Percentiles rank a stretch among this genome's conserved stretches.
These are phyloP conservation scores for Myotis daubentonii DNA, from an alignment of 2,797 vertebrate species.

Conservation along the genomic window DNA sequence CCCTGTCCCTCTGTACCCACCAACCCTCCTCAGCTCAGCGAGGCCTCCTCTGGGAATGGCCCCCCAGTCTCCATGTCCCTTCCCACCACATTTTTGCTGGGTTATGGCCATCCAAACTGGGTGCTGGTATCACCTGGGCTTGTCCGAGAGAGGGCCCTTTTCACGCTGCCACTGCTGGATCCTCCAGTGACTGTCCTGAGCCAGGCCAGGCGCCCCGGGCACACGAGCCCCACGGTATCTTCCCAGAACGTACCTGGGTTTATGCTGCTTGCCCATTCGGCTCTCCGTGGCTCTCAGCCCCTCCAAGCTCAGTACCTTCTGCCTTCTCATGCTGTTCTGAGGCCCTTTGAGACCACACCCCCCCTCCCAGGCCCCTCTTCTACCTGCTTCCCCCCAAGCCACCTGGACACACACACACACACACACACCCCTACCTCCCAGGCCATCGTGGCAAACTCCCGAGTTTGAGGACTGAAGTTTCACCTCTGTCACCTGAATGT, in stretches of 20 bases:
- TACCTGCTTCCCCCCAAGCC: background rate
- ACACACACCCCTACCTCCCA: rapidly evolving
- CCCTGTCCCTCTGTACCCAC: background rate
- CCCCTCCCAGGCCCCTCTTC: background rate
- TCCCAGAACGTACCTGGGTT: background rate
- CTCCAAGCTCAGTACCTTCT: background rate
- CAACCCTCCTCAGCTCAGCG: background rate
- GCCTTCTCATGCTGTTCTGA: background rate
- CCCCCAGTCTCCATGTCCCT: background rate
- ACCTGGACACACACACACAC: too few relatives aligned
- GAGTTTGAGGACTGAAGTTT: background rate
- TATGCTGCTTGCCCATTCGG: background rate
- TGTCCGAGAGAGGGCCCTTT: background rate
- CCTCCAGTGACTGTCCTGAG: background rate
- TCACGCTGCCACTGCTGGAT: background rate
- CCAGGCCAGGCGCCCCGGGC: background rate
- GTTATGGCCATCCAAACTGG: background rate
- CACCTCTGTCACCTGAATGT: background rate
- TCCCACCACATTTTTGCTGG: background rate
- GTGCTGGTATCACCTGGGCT: background rate
- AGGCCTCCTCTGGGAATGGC: background rate
- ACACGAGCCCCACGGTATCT: background rate
- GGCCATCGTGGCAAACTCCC: background rate
- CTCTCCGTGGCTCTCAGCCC: background rate
- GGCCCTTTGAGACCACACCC: background rate